phyloP scores from a whole-genome alignment of 1,140 invertebrate species.

The Pissodes strobi region DNA sequence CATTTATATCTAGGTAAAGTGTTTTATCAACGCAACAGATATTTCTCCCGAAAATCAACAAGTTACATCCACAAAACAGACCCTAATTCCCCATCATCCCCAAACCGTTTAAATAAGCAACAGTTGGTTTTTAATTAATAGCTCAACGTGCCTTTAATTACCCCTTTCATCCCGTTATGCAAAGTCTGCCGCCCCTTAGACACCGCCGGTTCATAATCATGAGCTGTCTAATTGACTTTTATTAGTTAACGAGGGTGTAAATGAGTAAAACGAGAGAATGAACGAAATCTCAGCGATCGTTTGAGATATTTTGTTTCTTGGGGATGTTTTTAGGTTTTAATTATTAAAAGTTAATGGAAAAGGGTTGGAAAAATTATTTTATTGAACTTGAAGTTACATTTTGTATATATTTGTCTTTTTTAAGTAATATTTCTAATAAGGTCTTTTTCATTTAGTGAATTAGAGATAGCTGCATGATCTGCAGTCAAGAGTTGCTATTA shows the following conservation, averaged over 20 bases:
- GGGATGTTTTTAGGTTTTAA: slow-evolving; percentile 45
- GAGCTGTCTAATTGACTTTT: slow-evolving; percentile 53
- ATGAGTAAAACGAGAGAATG: slow-evolving; percentile 44
- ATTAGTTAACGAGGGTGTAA: slow-evolving; percentile 53
- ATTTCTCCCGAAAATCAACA: too few species aligned
- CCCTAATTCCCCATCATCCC: too few species aligned
- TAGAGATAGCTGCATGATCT: too few species aligned
- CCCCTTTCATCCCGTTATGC: slow-evolving; percentile 56
- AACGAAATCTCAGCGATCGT: neutral
- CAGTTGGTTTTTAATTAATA: slow-evolving; percentile 55
- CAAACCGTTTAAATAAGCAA: slow-evolving; percentile 35
- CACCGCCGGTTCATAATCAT: slow-evolving; percentile 24
- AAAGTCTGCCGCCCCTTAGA: slow-evolving; percentile 41
- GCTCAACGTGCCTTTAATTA: slow-evolving; percentile 53
- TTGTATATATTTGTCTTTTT: too few species aligned
- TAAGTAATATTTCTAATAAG: too few species aligned
- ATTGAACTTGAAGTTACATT: too few species aligned
- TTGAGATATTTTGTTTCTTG: slow-evolving; percentile 36
- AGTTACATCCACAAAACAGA: too few species aligned
- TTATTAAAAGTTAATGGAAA: slow-evolving; percentile 49
- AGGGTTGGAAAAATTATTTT: slow-evolving; percentile 29
- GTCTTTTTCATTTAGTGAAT: too few species aligned
- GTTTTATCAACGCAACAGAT: too few species aligned
- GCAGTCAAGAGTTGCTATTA: too few species aligned
- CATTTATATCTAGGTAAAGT: too few species aligned